Conservation (phyloP, 2,113 vertebrate species). For the Phalacrocorax aristotelis region DNA sequence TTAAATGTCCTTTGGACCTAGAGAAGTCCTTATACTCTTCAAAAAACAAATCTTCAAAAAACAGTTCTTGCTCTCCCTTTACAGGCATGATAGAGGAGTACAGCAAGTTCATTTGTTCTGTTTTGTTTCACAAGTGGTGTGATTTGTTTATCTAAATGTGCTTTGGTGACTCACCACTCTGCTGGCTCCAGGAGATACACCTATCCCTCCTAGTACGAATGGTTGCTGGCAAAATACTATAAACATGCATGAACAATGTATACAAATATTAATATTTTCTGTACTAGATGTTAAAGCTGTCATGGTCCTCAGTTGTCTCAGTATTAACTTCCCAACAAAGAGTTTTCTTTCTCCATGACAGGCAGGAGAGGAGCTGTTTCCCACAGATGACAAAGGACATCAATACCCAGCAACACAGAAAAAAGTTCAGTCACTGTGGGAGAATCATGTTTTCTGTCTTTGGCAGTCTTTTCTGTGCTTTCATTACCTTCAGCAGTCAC, state of each 20-base stretch:
- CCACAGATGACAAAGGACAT: constrained; percentile 72
- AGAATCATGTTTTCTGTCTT: background rate
- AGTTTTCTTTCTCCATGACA: constrained; percentile 14
- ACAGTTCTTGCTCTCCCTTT: background rate
- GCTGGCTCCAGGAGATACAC: background rate
- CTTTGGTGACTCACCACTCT: background rate
- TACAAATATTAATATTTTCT: background rate
- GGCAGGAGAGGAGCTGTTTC: constrained; percentile 76
- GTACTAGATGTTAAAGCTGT: background rate
- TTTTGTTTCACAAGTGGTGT: background rate
- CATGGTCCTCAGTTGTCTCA: background rate
- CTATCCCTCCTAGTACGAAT: background rate
- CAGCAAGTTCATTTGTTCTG: background rate
- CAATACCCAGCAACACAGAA: constrained; percentile 63
- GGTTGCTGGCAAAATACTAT: background rate
- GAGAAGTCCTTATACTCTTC: background rate
- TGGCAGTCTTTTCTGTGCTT: background rate
- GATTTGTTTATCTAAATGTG: background rate
- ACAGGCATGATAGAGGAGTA: background rate
- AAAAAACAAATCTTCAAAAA: background rate
- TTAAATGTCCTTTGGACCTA: background rate
- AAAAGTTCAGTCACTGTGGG: constrained; percentile 42
- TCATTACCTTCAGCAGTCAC: background rate
- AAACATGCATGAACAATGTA: background rate
- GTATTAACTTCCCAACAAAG: background rate